phyloP scores from a whole-genome alignment of 2,888 invertebrate species.

The Hirudinaria manillensis region DNA sequence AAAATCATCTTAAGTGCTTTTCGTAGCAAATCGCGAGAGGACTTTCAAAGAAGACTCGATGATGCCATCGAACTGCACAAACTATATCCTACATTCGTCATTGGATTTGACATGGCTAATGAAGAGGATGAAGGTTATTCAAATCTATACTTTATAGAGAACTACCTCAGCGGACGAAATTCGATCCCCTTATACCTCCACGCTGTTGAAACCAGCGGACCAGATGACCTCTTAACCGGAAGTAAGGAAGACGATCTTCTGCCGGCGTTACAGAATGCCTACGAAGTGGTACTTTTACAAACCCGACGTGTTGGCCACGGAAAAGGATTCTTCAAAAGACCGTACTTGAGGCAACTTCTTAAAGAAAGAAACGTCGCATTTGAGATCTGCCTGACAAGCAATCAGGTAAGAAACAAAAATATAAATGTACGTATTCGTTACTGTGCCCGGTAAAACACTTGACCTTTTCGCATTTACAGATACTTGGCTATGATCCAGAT shows the following conservation, averaged over 20 bases:
- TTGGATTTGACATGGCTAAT: slow-evolving; percentile 39
- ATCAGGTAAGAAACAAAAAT: slow-evolving; percentile 36
- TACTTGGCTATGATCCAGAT: slow-evolving; percentile 40
- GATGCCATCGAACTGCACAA: slow-evolving; percentile 31
- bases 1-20: slow-evolving; percentile 14
- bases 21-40: neutral
- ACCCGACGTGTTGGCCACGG: slow-evolving; percentile 41
- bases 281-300: slow-evolving; percentile 40
- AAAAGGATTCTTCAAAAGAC: slow-evolving; percentile 39
- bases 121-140: slow-evolving; percentile 40
- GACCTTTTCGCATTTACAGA: slow-evolving; percentile 32
- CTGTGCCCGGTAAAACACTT: neutral
- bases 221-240: slow-evolving; percentile 38
- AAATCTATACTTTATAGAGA: slow-evolving; percentile 36
- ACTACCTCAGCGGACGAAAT: slow-evolving; percentile 16
- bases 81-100: slow-evolving; percentile 37
- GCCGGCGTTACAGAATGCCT: slow-evolving; percentile 39
- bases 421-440: neutral
- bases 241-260: slow-evolving; percentile 35
- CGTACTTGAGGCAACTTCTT: slow-evolving; percentile 35
- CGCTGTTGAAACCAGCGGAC: slow-evolving; percentile 40
- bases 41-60: slow-evolving; percentile 30
- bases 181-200: slow-evolving; percentile 37
- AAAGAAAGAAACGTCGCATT: slow-evolving; percentile 36
- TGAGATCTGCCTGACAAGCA: slow-evolving; percentile 35